Conservation (phyloP, 2,113 vertebrate species). For the Macaca nemestrina region DNA sequence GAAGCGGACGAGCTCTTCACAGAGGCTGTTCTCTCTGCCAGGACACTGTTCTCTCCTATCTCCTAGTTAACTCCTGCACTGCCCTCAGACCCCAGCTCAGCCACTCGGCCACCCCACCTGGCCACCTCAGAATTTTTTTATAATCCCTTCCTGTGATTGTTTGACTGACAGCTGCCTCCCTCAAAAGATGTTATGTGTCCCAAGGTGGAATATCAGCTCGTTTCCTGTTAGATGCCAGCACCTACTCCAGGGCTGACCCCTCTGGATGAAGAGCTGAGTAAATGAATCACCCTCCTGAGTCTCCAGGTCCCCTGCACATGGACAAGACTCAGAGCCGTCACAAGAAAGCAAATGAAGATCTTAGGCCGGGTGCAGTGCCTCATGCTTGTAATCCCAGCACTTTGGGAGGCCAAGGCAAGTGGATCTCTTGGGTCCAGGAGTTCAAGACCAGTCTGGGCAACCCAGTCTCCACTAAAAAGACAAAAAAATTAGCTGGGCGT, state of each 20-base stretch:
- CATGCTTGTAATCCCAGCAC: too few species aligned
- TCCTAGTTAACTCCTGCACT: not conserved
- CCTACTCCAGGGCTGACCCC: not conserved
- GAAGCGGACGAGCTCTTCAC: not conserved
- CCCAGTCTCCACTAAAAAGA: too few species aligned
- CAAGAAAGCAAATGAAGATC: not conserved
- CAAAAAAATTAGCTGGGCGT: too few species aligned
- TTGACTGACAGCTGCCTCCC: not conserved
- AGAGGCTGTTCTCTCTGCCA: not conserved
- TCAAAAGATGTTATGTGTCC: not conserved
- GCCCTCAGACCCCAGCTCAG: not conserved
- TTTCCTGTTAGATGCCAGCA: rapidly evolving
- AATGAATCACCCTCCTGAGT: not conserved
- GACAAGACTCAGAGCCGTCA: not conserved
- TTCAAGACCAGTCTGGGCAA: too few species aligned
- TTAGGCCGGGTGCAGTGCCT: too few species aligned
- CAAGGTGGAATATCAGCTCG: not conserved
- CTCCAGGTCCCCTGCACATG: not conserved
- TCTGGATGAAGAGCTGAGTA: not conserved
- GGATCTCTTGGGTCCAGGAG: too few species aligned
- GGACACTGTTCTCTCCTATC: not conserved
- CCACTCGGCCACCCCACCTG: too few species aligned
- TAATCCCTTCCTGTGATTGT: not conserved
- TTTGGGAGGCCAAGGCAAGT: too few species aligned
- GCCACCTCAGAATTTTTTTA: too few species aligned